These are phyloP conservation scores for Polyergus mexicanus DNA, from an alignment of 1,140 invertebrate genomes.

Conservation along the genomic window DNA sequence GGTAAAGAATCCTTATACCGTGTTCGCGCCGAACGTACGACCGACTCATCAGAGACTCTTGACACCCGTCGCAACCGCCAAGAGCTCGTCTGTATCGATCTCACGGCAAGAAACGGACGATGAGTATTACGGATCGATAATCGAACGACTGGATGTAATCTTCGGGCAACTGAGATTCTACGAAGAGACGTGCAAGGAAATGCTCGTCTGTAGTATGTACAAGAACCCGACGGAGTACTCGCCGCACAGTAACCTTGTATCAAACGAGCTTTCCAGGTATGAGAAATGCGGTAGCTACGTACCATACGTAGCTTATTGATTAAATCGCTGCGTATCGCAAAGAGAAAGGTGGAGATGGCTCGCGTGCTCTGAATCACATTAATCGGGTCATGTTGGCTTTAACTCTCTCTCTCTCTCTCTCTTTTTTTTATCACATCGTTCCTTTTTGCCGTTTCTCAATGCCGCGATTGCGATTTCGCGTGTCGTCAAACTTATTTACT, in stretches of 20 bases:
- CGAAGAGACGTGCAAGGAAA: conserved; percentile 91
- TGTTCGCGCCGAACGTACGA: conserved; percentile 42
- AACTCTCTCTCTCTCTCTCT: not conserved
- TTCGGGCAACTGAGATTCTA: conserved; percentile 89
- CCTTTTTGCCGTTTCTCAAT: conserved; percentile 10
- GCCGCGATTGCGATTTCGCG: not conserved
- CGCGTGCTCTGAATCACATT: conserved; percentile 59
- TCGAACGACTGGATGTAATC: conserved; percentile 91
- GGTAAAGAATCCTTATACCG: conserved; percentile 61
- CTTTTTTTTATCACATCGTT: conserved; percentile 58
- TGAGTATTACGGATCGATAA: conserved; percentile 92
- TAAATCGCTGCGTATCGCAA: conserved; percentile 62
- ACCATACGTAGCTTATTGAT: conserved; percentile 13
- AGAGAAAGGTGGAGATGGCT: conserved; percentile 83
- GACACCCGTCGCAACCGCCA: conserved; percentile 45
- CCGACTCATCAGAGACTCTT: conserved; percentile 18
- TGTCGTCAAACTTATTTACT: not conserved
- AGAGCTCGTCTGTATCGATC: conserved; percentile 23
- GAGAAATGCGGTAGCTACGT: not conserved
- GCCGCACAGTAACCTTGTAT: conserved; percentile 94
- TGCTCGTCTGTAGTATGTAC: conserved; percentile 93
- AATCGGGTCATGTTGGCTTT: conserved; percentile 64
- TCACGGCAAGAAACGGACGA: conserved; percentile 85
- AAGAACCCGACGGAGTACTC: conserved; percentile 91
- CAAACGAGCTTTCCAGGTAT: conserved; percentile 94